phyloP scores from a whole-genome alignment of 2,113 vertebrate species.

The Galbula dea region DNA sequence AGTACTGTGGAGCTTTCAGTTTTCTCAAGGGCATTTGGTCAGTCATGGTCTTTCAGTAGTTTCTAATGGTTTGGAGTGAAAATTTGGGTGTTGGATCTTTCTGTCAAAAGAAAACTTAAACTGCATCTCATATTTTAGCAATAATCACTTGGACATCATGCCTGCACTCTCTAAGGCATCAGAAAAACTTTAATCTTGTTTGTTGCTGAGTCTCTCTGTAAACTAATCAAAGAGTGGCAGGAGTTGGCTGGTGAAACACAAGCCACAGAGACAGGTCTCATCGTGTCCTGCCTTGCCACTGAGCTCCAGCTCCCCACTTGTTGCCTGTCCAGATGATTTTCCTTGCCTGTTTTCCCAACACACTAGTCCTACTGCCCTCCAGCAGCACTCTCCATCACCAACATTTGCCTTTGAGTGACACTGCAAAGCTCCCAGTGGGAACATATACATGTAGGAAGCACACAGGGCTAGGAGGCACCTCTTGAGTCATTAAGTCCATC shows the following conservation, averaged over 20 bases:
- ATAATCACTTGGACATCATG: background rate
- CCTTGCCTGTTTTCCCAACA: background rate
- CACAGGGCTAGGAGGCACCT: background rate
- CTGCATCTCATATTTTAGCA: background rate
- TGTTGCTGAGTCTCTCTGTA: background rate
- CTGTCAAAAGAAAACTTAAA: background rate
- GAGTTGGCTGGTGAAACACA: background rate
- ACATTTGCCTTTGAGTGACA: background rate
- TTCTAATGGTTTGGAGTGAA: background rate
- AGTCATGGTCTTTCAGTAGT: background rate
- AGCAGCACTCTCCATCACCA: background rate
- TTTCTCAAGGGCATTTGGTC: background rate
- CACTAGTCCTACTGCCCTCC: background rate
- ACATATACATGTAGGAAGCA: background rate
- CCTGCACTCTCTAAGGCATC: rapidly evolving
- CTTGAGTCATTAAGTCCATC: background rate
- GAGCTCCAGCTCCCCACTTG: background rate
- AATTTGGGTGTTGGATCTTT: background rate
- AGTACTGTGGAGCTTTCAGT: background rate
- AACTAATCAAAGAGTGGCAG: background rate
- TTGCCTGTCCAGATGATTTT: background rate
- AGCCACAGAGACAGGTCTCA: background rate
- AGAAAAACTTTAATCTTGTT: background rate
- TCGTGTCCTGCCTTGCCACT: rapidly evolving
- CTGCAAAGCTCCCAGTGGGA: background rate